Conservation (phyloP, 2,113 vertebrate species). For the Clupea harengus region DNA sequence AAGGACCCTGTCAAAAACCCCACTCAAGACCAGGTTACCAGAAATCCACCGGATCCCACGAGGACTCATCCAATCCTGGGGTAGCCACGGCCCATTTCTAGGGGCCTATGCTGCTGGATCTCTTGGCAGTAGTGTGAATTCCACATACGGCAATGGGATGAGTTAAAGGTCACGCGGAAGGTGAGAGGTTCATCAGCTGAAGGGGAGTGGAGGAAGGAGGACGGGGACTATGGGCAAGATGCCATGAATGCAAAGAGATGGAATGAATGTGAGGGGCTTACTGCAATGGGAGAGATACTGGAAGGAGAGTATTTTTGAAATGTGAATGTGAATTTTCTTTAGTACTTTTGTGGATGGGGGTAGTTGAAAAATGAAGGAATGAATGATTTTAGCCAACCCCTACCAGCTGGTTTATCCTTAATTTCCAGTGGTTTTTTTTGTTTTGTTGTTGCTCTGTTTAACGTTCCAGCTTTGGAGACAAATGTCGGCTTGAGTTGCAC, state of each 20-base stretch:
- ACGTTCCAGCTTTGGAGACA: not conserved
- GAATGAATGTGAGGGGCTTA: not conserved
- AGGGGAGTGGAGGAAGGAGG: not conserved
- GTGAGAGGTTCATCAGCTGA: not conserved
- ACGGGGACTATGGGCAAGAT: not conserved
- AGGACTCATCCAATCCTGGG: not conserved
- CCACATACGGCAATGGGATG: not conserved
- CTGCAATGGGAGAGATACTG: not conserved
- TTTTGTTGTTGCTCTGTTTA: not conserved
- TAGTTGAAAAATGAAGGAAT: not conserved
- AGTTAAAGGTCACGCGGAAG: not conserved
- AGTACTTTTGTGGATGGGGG: not conserved
- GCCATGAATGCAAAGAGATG: not conserved
- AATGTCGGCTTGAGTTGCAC: constrained; percentile 1
- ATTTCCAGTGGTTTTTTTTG: not conserved
- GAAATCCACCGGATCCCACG: not conserved
- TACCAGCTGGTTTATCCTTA: not conserved
- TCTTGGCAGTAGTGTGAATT: not conserved
- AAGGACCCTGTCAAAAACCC: not conserved
- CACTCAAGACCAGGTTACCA: not conserved
- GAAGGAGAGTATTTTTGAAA: not conserved
- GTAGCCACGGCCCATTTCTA: not conserved
- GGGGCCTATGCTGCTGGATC: not conserved
- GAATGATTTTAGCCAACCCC: not conserved
- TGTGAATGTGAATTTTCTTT: not conserved